Evolutionary conservation across 2,797 vertebrate species (phyloP).

Genomic region (Artibeus lituratus): DNA sequence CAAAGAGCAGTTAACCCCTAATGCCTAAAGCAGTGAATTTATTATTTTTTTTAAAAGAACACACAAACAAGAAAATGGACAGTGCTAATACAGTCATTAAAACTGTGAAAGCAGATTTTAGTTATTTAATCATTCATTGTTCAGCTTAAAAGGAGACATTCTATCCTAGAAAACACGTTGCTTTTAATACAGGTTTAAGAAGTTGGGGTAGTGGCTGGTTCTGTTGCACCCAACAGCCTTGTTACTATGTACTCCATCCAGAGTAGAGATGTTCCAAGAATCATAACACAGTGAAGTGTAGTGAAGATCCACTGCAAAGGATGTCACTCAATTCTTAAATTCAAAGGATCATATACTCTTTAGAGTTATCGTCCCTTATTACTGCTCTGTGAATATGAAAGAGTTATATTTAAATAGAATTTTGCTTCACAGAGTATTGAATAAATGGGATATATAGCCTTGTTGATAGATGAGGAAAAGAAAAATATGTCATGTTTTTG

Average conservation of each 20-base stretch:
- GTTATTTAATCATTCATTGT: neutral
- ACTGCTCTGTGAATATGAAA: neutral
- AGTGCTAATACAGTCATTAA: neutral
- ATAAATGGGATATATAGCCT: neutral
- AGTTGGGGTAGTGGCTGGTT: neutral
- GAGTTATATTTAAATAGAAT: neutral
- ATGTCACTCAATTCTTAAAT: neutral
- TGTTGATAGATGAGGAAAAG: neutral
- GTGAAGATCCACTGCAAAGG: neutral
- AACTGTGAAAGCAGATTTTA: neutral
- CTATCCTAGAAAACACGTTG: neutral
- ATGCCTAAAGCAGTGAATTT: neutral
- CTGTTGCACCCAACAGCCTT: neutral
- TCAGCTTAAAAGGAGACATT: neutral
- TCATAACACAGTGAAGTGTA: neutral
- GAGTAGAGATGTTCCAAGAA: slow-evolving; percentile 15
- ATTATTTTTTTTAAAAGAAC: neutral
- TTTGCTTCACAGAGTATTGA: neutral
- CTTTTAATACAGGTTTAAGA: neutral
- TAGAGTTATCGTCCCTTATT: neutral
- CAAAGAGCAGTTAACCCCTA: neutral
- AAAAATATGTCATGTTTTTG: neutral
- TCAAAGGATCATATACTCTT: neutral
- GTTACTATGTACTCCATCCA: neutral
- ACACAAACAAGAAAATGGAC: neutral